Evolutionary conservation across 2,797 vertebrate species (phyloP).

Genomic region (Chelmon rostratus): DNA sequence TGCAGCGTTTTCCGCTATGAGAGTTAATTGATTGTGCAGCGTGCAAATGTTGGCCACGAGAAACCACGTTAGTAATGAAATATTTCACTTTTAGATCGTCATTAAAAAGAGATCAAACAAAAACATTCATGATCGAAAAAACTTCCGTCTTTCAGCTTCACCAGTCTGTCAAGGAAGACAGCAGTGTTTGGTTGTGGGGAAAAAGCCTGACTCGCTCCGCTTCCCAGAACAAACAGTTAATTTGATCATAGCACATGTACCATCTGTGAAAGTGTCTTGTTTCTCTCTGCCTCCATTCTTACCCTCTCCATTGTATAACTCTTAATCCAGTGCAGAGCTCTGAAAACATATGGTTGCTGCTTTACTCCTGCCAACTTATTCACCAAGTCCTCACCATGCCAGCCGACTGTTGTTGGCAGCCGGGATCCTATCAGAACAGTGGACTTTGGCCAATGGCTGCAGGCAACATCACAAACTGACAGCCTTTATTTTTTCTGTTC

Average conservation of each 20-base stretch:
- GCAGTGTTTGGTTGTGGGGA: neutral
- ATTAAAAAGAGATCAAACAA: constrained; percentile 2
- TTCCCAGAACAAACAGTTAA: constrained; percentile 6
- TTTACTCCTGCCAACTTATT: neutral
- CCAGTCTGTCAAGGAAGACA: neutral
- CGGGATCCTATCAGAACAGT: neutral
- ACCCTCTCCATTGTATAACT: neutral
- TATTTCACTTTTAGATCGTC: neutral
- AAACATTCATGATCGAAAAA: neutral
- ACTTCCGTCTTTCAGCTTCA: constrained; percentile 8
- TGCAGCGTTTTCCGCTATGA: neutral
- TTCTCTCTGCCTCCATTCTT: neutral
- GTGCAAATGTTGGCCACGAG: neutral
- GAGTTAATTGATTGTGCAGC: neutral
- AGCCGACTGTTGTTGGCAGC: constrained; percentile 6
- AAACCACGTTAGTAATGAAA: neutral
- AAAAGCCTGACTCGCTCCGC: neutral
- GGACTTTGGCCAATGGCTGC: neutral
- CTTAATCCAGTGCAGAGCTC: constrained; percentile 13
- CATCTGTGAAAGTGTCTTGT: neutral
- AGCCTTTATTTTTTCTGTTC: constrained; percentile 16
- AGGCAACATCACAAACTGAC: neutral
- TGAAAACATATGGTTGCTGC: constrained; percentile 21
- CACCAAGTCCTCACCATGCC: neutral
- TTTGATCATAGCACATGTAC: neutral